Evolutionary conservation across 1,140 invertebrate genomes (phyloP).

Genomic region (Drepana arcuata): DNA sequence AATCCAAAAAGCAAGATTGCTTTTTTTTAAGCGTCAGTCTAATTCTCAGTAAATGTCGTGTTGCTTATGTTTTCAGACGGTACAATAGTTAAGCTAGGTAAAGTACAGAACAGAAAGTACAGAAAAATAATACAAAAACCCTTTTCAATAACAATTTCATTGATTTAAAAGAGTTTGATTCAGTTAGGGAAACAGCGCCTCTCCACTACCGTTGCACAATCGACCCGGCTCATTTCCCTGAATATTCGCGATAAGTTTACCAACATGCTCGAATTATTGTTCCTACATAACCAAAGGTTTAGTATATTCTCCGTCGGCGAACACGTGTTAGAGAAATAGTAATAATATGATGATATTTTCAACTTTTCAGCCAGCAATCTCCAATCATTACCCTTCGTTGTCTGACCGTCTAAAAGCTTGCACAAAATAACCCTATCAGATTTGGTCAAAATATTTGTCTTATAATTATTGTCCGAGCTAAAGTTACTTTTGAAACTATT

Average conservation of each 20-base stretch:
- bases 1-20: too few species aligned
- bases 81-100: too few species aligned
- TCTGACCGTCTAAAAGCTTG: constrained; percentile 90
- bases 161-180: not conserved
- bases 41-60: too few species aligned
- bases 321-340: constrained; percentile 95
- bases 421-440: constrained; percentile 87
- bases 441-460: constrained; percentile 53
- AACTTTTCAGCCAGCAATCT: constrained; percentile 92
- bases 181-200: constrained; percentile 64
- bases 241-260: constrained; percentile 90
- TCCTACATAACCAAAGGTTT: constrained; percentile 95
- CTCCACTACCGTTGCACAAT: constrained; percentile 91
- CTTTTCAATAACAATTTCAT: too few species aligned
- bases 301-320: constrained; percentile 96
- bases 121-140: too few species aligned
- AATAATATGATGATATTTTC: constrained; percentile 93
- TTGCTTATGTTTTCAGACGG: too few species aligned
- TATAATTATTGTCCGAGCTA: constrained; percentile 57
- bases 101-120: too few species aligned
- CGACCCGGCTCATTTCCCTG: constrained; percentile 91
- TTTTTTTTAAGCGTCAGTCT: too few species aligned
- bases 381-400: constrained; percentile 94
- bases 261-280: constrained; percentile 87
- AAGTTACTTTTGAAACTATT: constrained; percentile 44